Evolutionary conservation across 35 echinoderm and acorn worm species (phyloP).

Genomic region (Strongylocentrotus purpuratus): DNA sequence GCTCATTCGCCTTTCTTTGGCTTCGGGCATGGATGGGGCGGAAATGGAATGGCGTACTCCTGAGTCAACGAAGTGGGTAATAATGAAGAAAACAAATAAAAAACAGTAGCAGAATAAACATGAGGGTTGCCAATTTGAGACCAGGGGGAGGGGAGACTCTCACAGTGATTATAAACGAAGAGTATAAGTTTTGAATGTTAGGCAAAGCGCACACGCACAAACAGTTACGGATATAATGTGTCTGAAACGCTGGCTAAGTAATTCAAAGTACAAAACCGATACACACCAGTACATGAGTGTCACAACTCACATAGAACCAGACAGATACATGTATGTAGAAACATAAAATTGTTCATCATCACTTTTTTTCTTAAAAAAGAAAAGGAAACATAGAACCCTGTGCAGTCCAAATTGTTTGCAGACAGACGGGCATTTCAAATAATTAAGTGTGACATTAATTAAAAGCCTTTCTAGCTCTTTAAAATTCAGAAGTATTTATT

Average conservation of each 20-base stretch:
- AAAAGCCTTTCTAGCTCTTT: too few species aligned
- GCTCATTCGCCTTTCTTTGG: slow-evolving; percentile 57
- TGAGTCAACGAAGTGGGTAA: neutral
- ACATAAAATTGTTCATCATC: neutral
- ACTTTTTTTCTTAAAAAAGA: neutral
- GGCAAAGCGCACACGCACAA: neutral
- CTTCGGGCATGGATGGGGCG: slow-evolving; percentile 53
- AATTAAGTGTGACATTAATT: too few species aligned
- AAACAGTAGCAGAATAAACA: neutral
- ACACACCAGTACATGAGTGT: neutral
- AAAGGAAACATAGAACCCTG: neutral
- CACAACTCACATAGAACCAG: neutral
- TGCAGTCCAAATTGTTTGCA: too few species aligned
- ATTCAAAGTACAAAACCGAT: too few species aligned
- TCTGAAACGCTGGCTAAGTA: neutral
- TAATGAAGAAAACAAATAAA: slow-evolving; percentile 15
- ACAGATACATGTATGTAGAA: neutral
- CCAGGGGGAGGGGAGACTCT: neutral
- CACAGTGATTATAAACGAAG: neutral
- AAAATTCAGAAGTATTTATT: too few species aligned
- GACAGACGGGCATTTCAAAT: too few species aligned
- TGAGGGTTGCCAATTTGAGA: slow-evolving; percentile 1
- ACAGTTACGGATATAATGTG: neutral
- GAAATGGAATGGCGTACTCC: slow-evolving; percentile 72
- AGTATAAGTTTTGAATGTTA: neutral